Evolutionary conservation across 2,888 invertebrate genomes (phyloP).

Genomic region (Diplazon laetatorius): DNA sequence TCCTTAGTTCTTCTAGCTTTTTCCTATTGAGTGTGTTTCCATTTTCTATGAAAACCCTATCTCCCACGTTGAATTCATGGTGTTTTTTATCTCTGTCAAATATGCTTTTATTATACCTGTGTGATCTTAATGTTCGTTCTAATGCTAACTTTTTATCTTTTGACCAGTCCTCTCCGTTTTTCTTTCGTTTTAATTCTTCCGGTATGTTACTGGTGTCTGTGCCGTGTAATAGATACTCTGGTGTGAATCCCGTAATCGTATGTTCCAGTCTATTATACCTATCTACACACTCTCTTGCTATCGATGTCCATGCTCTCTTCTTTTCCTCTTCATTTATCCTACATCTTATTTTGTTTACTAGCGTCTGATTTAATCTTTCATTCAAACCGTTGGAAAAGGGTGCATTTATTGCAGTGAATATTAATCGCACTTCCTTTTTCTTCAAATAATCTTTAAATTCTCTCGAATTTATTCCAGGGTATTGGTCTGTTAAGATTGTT

Average conservation of each 20-base stretch:
- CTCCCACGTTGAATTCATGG: conserved; percentile 69
- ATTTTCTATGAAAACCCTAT: conserved; percentile 34
- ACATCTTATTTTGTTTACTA: conserved; percentile 72
- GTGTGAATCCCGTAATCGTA: conserved; percentile 67
- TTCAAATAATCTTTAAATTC: conserved; percentile 67
- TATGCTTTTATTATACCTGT: conserved; percentile 69
- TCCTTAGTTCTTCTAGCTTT: conserved; percentile 71
- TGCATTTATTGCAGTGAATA: conserved; percentile 71
- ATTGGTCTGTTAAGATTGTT: conserved; percentile 69
- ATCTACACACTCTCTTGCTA: conserved; percentile 68
- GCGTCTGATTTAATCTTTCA: conserved; percentile 62
- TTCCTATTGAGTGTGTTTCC: conserved; percentile 52
- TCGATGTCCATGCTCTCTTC: conserved; percentile 69
- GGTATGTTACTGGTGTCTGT: conserved; percentile 61
- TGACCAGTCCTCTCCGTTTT: conserved; percentile 45
- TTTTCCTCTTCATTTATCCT: conserved; percentile 66
- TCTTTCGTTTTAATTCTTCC: conserved; percentile 62
- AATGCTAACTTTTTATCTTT: conserved; percentile 67
- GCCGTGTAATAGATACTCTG: conserved; percentile 70
- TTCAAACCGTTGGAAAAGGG: conserved; percentile 15
- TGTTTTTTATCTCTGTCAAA: conserved; percentile 70
- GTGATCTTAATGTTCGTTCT: conserved; percentile 67
- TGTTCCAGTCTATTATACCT: conserved; percentile 71
- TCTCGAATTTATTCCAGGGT: conserved; percentile 67
- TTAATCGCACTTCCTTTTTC: conserved; percentile 63